Evolutionary conservation across 2,113 vertebrate species (phyloP), one percentile per base, ranked within the genome.

Genomic region (Melanostigma gelatinosum): DNA sequence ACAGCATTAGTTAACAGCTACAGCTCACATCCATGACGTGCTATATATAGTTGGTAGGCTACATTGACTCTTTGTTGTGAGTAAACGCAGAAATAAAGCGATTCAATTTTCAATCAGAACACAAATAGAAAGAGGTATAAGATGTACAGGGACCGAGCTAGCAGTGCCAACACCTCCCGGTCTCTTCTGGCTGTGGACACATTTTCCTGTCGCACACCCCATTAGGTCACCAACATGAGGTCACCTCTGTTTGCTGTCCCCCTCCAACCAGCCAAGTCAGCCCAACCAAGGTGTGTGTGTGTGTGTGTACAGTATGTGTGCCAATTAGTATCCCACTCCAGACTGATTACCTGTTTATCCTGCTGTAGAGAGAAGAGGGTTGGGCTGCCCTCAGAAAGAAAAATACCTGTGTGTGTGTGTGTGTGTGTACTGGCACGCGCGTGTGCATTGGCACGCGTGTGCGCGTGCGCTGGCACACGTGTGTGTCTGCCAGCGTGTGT

Each of bases 271-370:
- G 22, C 32, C 62, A 69, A 16, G 67, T 73, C 29, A 48, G 54
- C 55, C 69, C 36, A 18, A 55, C 29, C 36, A 44, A 58, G 46
- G 64, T 75, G 61, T 36, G 6, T n/a, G 67, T 81, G 44, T 27
- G 11, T 50, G 24, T 40, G n/a, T 20, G 34, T 82, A 75, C 64
- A 85, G 83, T 80, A 44, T 44, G 34, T 38, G 42, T 64, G 50
- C 77, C 61, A 88, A 82, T 93, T 89, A 93, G 82, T 65, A 79
- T 85, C 65, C 65, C 58, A 22, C 69, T 85, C 29, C 68, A 87
- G 76, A 82, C 87, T 91, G 89, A 93, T 93, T 88, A 88, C 80
- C 90, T 92, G 89, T 90, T 94, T 88, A 84, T 88, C 84, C 85
- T 79, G 72, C 73, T 24, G 68, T 2, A 62, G 83, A 69, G 66